These are phyloP conservation scores for Eidolon dupreanum DNA, from an alignment of 2,797 vertebrate genomes.

Conservation along the genomic window DNA sequence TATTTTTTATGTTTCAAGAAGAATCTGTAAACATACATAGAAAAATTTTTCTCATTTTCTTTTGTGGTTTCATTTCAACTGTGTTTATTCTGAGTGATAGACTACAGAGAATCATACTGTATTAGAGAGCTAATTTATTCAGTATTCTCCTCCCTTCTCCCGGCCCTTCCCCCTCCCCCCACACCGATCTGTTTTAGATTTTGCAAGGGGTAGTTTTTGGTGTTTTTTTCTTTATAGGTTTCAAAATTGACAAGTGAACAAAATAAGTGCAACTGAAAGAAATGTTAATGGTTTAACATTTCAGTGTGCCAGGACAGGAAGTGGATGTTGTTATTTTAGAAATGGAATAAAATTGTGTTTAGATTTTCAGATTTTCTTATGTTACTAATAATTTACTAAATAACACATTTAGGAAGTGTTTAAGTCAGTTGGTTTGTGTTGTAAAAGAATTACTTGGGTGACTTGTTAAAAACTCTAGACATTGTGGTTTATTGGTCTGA, in stretches of 20 bases:
- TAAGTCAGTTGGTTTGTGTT: not conserved
- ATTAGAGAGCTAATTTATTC: slow-evolving; percentile 35
- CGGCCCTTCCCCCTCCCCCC: not conserved
- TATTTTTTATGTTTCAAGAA: not conserved
- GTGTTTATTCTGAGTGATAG: not conserved
- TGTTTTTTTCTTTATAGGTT: not conserved
- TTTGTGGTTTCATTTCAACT: not conserved
- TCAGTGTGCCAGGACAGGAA: not conserved
- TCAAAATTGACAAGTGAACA: slow-evolving; percentile 29
- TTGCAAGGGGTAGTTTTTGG: not conserved
- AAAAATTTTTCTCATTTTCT: not conserved
- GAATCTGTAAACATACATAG: not conserved
- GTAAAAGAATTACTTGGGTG: not conserved
- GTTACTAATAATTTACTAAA: not conserved
- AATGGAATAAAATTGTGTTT: slow-evolving; percentile 7
- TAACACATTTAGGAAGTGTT: not conserved
- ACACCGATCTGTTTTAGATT: not conserved
- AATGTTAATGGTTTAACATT: not conserved
- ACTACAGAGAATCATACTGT: not conserved
- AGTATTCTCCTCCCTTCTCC: not conserved
- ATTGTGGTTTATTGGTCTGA: slow-evolving; percentile 12
- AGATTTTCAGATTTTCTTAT: slow-evolving; percentile 9
- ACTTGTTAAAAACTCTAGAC: slow-evolving; percentile 14
- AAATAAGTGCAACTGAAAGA: not conserved
- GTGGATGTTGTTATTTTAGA: slow-evolving; percentile 5